Evolutionary conservation across 2,888 invertebrate genomes (phyloP).

Genomic region (Hypomecis atomaria): DNA sequence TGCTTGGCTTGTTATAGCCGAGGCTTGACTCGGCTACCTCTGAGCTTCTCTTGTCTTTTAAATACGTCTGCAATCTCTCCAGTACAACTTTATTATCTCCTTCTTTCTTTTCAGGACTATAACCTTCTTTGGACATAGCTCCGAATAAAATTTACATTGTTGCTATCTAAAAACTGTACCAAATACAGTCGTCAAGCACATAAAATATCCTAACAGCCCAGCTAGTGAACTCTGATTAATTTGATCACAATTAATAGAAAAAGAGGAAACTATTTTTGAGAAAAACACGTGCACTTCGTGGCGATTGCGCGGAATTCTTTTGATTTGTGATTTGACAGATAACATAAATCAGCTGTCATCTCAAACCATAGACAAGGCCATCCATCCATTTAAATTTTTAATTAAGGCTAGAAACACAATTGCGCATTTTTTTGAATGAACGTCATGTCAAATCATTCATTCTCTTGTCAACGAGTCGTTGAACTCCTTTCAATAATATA

Average conservation of each 20-base stretch:
- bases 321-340: not conserved
- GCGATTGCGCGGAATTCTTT: slow-evolving; percentile 25
- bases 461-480: slow-evolving; percentile 46
- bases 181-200: not conserved
- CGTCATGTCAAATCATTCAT: slow-evolving; percentile 25
- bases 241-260: not conserved
- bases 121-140: slow-evolving; percentile 82
- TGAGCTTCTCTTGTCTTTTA: slow-evolving; percentile 76
- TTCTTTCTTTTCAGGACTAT: slow-evolving; percentile 79
- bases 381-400: not conserved
- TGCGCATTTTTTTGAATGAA: not conserved
- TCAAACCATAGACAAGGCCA: slow-evolving; percentile 1
- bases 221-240: not conserved
- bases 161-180: not conserved
- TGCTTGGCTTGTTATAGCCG: slow-evolving; percentile 70
- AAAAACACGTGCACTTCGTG: slow-evolving; percentile 16
- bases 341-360: not conserved
- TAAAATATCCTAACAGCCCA: not conserved
- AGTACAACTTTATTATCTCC: slow-evolving; percentile 79
- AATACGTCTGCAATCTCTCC: slow-evolving; percentile 76
- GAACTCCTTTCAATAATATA: slow-evolving; percentile 48
- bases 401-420: slow-evolving; percentile 6
- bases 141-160: slow-evolving; percentile 51
- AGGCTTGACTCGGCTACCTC: slow-evolving; percentile 63
- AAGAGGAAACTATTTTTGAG: not conserved